A percentile compares a stretch with the other conserved stretches of the same genome.
Conservation (phyloP, 2,888 invertebrate species). For the Meteorus cinctellus region DNA sequence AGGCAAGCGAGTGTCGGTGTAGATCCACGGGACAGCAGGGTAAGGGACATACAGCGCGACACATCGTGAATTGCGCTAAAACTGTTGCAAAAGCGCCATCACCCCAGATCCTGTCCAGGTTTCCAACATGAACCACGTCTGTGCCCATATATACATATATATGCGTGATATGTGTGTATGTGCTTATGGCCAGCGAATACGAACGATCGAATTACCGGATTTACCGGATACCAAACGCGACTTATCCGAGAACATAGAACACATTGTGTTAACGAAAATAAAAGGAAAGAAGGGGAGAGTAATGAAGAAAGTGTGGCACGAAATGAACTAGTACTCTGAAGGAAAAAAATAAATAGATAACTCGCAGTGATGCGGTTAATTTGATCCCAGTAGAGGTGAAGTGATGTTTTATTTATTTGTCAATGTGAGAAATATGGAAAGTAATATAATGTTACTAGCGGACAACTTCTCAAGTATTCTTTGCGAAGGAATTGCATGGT, state of each 20-base stretch:
- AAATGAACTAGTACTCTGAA: background rate
- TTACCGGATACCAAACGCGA: slow-evolving; percentile 37
- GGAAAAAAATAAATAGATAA: background rate
- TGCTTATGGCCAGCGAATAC: slow-evolving; percentile 61
- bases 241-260: slow-evolving; percentile 20
- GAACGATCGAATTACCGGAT: slow-evolving; percentile 66
- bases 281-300: background rate
- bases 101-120: slow-evolving; percentile 47
- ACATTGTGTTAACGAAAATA: background rate
- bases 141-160: background rate
- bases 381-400: background rate
- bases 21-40: slow-evolving; percentile 28
- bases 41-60: slow-evolving; percentile 53
- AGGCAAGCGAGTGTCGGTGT: slow-evolving; percentile 46
- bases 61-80: slow-evolving; percentile 58
- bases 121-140: slow-evolving; percentile 43
- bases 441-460: background rate
- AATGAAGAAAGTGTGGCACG: background rate
- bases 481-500: background rate
- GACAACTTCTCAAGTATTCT: slow-evolving; percentile 4
- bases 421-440: background rate
- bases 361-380: slow-evolving; percentile 9
- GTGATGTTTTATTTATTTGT: slow-evolving; percentile 12
- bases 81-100: slow-evolving; percentile 53
- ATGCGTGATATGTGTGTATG: background rate